Conservation (phyloP, 2,113 vertebrate genomes). For the Carassius auratus region DNA sequence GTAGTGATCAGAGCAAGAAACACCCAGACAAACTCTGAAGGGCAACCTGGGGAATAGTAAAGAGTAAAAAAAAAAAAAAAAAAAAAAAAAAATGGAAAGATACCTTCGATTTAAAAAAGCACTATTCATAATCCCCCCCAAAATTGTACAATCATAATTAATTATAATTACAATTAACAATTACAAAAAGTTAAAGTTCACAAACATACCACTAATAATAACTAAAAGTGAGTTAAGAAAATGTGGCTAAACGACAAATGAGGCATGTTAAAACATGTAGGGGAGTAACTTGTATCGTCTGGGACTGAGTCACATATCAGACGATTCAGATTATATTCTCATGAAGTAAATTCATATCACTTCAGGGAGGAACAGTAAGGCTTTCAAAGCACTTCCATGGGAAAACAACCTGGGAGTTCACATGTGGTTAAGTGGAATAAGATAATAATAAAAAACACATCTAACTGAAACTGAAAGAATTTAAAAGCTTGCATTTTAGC, state of each 20-base stretch:
- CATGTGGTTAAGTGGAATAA: not conserved
- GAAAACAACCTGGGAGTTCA: not conserved
- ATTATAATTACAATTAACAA: not conserved
- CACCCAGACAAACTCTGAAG: not conserved
- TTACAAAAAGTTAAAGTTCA: not conserved
- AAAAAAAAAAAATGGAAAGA: too few relatives aligned
- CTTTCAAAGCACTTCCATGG: not conserved
- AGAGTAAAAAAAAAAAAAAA: too few relatives aligned
- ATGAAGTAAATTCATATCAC: not conserved
- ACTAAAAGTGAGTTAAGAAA: not conserved
- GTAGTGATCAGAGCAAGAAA: not conserved
- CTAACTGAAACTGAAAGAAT: not conserved
- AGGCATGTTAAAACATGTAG: conserved; percentile 28
- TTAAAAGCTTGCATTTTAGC: not conserved
- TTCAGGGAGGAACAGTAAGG: not conserved
- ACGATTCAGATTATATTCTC: conserved; percentile 6
- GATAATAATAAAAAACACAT: not conserved
- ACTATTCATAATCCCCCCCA: not conserved
- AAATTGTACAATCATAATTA: not conserved
- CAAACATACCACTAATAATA: not conserved
- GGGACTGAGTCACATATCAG: not conserved
- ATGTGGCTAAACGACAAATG: not conserved
- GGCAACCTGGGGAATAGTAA: not conserved
- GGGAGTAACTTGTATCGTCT: not conserved
- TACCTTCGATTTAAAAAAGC: not conserved